Base-by-base conservation (phyloP, 2,888 invertebrate species). In the Dasysyrphus tricinctus region DNA sequence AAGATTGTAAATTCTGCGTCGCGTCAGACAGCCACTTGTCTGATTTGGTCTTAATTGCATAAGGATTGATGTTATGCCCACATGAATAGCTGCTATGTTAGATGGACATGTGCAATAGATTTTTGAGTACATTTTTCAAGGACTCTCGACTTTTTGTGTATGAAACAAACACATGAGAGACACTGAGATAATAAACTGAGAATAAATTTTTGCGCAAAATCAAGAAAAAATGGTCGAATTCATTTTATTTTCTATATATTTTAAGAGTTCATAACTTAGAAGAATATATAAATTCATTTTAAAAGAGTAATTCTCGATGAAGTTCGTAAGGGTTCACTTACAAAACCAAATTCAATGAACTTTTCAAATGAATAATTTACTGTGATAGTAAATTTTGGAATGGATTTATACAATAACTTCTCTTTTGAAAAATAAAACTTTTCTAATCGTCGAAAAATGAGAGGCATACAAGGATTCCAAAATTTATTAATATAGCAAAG, bases 1-100 rank as follows among this genome's bases (percentile, higher is more conserved):
- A 59, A 37, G 59, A 70, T 86, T 82, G 74, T 82, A 86, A 75
- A 86, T 79, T 82, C 70, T 86, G 72, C 72, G 82, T 70, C 82
- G 74, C 81, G 86, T 79, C 86, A 86, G 79, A 82, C 86, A 82
- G 86, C 86, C 86, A 86, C 86, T 86, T 86, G 86, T 86, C 86
- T 86, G 86, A 86, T 86, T 86, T 86, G 82, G 86, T 79, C 72
- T 75, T 86, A 86, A 86, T 86, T 86, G 86, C 75, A 79, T 86
- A 79, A 86, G 78, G 86, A 86, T 86, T 82, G 86, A 86, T 86
- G 82, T 82, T 78, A 86, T 82, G 82, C 86, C 82, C 79, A 75
- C 72, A 86, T 82, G 86, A 78, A 78, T 82, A 59, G 85, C 61
- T 78, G 67, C 61, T 78, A 61, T 61, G 67, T 78, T 74, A 63